Conservation (phyloP, 2,113 vertebrate genomes). For the Microcebus ravelobensis region DNA sequence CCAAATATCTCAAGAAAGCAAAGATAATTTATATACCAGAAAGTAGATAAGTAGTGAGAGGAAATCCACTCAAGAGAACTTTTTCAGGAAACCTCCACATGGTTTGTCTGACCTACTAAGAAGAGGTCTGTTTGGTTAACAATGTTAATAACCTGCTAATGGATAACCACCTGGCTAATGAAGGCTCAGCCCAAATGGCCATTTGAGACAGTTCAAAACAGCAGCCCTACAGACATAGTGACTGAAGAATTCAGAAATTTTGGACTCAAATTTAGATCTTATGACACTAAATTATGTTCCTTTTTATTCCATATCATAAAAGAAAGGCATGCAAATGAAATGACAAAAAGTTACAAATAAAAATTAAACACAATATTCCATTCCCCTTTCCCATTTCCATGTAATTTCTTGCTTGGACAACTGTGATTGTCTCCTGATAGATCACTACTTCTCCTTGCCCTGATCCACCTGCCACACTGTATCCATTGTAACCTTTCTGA, state of each 20-base stretch:
- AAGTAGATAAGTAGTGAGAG: not conserved
- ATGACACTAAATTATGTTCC: not conserved
- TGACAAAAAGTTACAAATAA: not conserved
- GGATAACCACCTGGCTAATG: not conserved
- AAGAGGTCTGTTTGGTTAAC: not conserved
- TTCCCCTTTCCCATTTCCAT: not conserved
- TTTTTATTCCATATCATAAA: not conserved
- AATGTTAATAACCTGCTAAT: not conserved
- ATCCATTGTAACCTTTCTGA: not conserved
- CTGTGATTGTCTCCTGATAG: not conserved
- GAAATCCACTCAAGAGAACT: not conserved
- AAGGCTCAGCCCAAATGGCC: not conserved
- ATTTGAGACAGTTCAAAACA: conserved; percentile 15
- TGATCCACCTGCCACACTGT: not conserved
- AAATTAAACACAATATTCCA: not conserved
- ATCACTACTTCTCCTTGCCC: not conserved
- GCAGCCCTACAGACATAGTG: not conserved
- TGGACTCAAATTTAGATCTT: not conserved
- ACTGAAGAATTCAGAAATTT: not conserved
- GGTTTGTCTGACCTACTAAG: not conserved
- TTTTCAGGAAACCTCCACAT: not conserved
- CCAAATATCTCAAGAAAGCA: not conserved
- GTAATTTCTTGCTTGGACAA: not conserved
- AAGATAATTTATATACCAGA: not conserved
- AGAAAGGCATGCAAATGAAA: not conserved